These are phyloP conservation scores for Uria aalge DNA, from an alignment of 2,113 vertebrate species.

Conservation along the genomic window DNA sequence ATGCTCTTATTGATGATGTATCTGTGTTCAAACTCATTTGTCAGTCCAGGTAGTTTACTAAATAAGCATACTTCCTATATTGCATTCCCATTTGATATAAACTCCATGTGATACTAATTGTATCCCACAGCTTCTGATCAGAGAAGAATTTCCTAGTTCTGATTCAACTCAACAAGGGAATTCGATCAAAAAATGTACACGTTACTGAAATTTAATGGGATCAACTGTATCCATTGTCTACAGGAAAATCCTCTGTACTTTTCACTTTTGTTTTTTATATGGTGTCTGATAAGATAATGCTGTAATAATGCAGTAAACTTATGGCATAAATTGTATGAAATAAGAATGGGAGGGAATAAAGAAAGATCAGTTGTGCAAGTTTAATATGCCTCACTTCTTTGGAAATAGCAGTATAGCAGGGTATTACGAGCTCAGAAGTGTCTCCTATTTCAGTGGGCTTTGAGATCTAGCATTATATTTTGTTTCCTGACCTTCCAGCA, in stretches of 20 bases:
- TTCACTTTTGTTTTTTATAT: neutral
- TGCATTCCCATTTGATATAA: neutral
- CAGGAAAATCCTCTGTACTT: neutral
- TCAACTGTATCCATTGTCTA: neutral
- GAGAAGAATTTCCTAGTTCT: neutral
- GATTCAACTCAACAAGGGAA: neutral
- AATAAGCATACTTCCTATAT: neutral
- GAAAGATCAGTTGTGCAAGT: too few species aligned
- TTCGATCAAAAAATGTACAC: neutral
- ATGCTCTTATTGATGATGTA: neutral
- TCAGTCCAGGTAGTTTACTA: neutral
- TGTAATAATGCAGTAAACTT: neutral
- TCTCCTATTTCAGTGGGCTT: neutral
- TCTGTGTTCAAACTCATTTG: neutral
- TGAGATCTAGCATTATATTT: neutral
- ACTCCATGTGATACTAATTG: neutral
- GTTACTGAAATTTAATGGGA: too few species aligned
- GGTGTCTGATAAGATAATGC: neutral
- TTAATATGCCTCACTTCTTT: neutral
- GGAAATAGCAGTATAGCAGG: neutral
- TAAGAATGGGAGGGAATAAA: neutral
- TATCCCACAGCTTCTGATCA: too few species aligned
- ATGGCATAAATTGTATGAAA: neutral
- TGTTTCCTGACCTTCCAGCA: neutral
- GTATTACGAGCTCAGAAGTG: neutral